Base-by-base conservation (phyloP, 1,140 invertebrate species). In the Oncopodura yosiiana region DNA sequence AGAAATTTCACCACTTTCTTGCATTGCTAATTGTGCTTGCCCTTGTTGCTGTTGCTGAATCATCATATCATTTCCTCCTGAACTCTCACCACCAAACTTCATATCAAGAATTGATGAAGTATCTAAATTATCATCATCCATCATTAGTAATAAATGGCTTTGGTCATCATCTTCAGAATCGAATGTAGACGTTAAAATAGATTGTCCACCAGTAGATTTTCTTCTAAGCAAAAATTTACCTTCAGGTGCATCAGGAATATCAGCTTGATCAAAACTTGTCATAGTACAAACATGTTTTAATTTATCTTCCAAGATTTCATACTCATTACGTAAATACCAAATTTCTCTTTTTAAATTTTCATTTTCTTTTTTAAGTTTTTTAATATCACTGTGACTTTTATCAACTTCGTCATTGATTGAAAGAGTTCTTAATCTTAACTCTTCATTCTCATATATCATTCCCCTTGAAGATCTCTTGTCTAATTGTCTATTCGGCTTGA, bases 361-460 rank as follows among this genome's bases (percentile, higher is more conserved):
- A 71, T 91, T 91, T 67, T 91, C 87, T 34, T 82, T 75, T 48
- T 85, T 81, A 54, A 91, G 68, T 68, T 90, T 89, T 69, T 88
- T 89, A 51, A 90, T 87, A 66, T 91, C 87, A 62, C 79, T 83
- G 69, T 91, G 87, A 62, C 87, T 86, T 80, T 83, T 78, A 71
- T 92, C 87, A 24, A 92, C 84, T 74, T 91, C 87, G n/a, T 87
- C 87, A 71, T 89, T 90, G 66, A 91, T 91, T 66, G 89, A 86
- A 67, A 92, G 89, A 21, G 87, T 91, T 58, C 86, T 79, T 65
- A 92, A 71, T 63, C 87, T 74, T n/a, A 92, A 76, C 68, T 90
- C 87, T 69, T 92, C 87, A 74, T 92, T 92, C 73, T 92, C 87
- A 73, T 58, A 66, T 4, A 67, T 85, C 67, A 67, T 67, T 12